Conservation (phyloP, 1,140 invertebrate species). For the Solenopsis fugax region DNA sequence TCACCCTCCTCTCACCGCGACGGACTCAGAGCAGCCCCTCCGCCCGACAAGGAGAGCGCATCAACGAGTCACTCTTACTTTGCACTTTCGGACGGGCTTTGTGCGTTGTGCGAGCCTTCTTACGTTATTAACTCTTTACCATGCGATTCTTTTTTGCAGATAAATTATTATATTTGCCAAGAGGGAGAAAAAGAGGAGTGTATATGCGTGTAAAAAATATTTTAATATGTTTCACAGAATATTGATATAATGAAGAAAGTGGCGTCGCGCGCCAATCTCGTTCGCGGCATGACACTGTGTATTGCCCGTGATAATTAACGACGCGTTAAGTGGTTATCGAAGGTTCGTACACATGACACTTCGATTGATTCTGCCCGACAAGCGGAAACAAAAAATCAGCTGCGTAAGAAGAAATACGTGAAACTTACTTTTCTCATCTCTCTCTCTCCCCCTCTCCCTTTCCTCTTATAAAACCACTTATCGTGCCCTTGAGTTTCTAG, state of each 20-base stretch:
- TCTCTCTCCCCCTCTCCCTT: background rate
- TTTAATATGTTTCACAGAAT: slow-evolving; percentile 53
- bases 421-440: background rate
- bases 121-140: slow-evolving; percentile 60
- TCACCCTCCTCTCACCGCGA: slow-evolving; percentile 48
- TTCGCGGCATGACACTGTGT: slow-evolving; percentile 30
- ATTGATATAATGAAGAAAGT: slow-evolving; percentile 32
- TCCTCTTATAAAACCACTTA: background rate
- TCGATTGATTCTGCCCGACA: slow-evolving; percentile 21
- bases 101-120: slow-evolving; percentile 39
- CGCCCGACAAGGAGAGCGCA: slow-evolving; percentile 47
- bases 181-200: background rate
- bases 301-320: slow-evolving; percentile 69
- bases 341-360: background rate
- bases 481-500: background rate
- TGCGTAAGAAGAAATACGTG: background rate
- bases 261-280: slow-evolving; percentile 31
- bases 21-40: slow-evolving; percentile 49
- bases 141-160: slow-evolving; percentile 52
- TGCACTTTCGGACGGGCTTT: slow-evolving; percentile 64
- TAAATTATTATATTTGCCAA: slow-evolving; percentile 50
- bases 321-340: slow-evolving; percentile 42
- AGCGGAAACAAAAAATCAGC: slow-evolving; percentile 63
- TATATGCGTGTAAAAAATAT: slow-evolving; percentile 24
- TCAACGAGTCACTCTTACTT: slow-evolving; percentile 73